A percentile compares a stretch with the other conserved stretches of the same genome.
These are phyloP conservation scores for Melopsittacus undulatus DNA, from an alignment of 2,797 vertebrate genomes.

Conservation along the genomic window DNA sequence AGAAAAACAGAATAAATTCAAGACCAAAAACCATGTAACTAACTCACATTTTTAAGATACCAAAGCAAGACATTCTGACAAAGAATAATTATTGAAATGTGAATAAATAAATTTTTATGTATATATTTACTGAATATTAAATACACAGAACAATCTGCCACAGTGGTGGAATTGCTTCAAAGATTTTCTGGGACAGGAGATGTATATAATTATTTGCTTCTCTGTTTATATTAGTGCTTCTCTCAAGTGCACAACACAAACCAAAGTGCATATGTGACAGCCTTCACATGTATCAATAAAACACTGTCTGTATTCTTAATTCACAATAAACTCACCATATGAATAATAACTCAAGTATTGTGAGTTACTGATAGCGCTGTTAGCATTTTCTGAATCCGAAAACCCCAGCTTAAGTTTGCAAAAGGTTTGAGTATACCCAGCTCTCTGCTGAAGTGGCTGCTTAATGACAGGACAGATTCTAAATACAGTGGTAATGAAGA, in stretches of 20 bases:
- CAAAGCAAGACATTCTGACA: neutral
- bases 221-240: slow-evolving; percentile 62
- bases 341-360: neutral
- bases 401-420: neutral
- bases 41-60: slow-evolving; percentile 17
- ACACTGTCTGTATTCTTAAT: slow-evolving; percentile 47
- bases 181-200: slow-evolving; percentile 47
- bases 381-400: neutral
- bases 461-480: neutral
- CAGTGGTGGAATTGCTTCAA: slow-evolving; percentile 20
- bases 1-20: neutral
- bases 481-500: neutral
- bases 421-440: neutral
- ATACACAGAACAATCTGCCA: slow-evolving; percentile 23
- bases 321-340: slow-evolving; percentile 61
- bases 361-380: neutral
- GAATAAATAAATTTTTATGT: slow-evolving; percentile 52
- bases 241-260: slow-evolving; percentile 9
- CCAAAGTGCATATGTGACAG: neutral
- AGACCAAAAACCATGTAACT: neutral
- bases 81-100: slow-evolving; percentile 16
- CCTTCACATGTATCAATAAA: slow-evolving; percentile 37
- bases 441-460: neutral
- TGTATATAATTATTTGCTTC: slow-evolving; percentile 70
- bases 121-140: slow-evolving; percentile 46